phyloP scores from a whole-genome alignment of 2,888 invertebrate genomes.

The Hemaris fuciformis region DNA sequence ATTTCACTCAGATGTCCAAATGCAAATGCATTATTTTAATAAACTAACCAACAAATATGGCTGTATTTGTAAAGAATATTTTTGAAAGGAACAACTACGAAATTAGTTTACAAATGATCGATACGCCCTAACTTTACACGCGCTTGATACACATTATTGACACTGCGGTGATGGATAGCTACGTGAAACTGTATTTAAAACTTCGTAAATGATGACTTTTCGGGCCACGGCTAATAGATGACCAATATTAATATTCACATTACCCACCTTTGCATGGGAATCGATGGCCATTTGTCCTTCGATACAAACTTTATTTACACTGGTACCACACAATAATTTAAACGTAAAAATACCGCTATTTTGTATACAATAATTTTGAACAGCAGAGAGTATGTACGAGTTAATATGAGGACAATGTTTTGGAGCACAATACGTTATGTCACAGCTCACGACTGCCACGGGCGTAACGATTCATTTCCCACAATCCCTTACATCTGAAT shows the following conservation, averaged over 20 bases:
- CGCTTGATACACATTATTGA: constrained; percentile 55
- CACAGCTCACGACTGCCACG: constrained; percentile 22
- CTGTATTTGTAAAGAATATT: constrained; percentile 3
- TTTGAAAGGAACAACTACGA: constrained; percentile 38
- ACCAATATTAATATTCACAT: constrained; percentile 31
- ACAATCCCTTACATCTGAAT: constrained; percentile 75
- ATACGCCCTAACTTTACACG: constrained; percentile 53
- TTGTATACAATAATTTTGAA: background rate
- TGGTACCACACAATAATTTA: background rate
- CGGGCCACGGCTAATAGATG: constrained; percentile 35
- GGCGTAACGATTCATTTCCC: constrained; percentile 59
- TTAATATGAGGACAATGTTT: background rate
- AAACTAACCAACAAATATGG: background rate
- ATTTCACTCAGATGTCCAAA: constrained; percentile 35
- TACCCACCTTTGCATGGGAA: constrained; percentile 16
- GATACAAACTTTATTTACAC: background rate
- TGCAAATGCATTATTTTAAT: constrained; percentile 19
- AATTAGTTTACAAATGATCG: constrained; percentile 72
- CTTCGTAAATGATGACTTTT: constrained; percentile 48
- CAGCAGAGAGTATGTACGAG: background rate
- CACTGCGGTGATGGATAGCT: constrained; percentile 68
- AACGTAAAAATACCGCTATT: background rate
- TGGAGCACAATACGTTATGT: constrained; percentile 15
- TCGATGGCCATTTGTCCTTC: constrained; percentile 10
- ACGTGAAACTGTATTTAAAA: constrained; percentile 50